Base-by-base conservation (phyloP, 2,888 invertebrate species). In the Sussaba pulchella region DNA sequence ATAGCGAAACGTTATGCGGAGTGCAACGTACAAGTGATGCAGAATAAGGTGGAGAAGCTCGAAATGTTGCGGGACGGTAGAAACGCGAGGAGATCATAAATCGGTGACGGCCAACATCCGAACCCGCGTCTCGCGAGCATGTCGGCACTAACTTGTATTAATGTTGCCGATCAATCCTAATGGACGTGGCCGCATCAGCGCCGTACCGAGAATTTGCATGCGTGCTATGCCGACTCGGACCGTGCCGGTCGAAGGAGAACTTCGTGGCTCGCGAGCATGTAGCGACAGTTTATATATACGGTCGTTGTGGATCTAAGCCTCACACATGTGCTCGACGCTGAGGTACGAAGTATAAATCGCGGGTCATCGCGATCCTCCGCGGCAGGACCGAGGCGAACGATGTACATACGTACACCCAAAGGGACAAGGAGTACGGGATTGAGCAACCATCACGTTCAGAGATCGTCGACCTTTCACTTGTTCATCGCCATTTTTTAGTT, bases 111-210 rank as follows among this genome's bases (percentile, higher is more conserved):
- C 86, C 85, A 81, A 82, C 75, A 69, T 67, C 52, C 71, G 78
- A 78, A 74, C 81, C 81, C 85, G 85, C 84, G 87, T 87, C 84
- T 81, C 67, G 70, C 87, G 85, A 85, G 85, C 90, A 90, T 91
- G 91, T 91, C 91, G 90, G 89, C 89, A 90, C 91, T 91, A 91
- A 91, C 90, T 91, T 89, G 91, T 91, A 91, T 89, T 90, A 90
- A 91, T 90, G 91, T 91, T 89, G 88, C 88, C 91, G 89, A 91
- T 91, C 91, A 91, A 91, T 91, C 89, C 89, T 89, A 91, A 91
- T 91, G 89, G 91, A 91, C 89, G 88, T 88, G 88, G 87, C 87
- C 88, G 85, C 88, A 89, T 89, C 91, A 89, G 88, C 87, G 85
- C 87, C 84, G 89, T 84, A 85, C 85, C 70, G 77, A 67, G 71